Evolutionary conservation across 2,113 vertebrate genomes (phyloP).

Genomic region (Thamnophis sirtalis): DNA sequence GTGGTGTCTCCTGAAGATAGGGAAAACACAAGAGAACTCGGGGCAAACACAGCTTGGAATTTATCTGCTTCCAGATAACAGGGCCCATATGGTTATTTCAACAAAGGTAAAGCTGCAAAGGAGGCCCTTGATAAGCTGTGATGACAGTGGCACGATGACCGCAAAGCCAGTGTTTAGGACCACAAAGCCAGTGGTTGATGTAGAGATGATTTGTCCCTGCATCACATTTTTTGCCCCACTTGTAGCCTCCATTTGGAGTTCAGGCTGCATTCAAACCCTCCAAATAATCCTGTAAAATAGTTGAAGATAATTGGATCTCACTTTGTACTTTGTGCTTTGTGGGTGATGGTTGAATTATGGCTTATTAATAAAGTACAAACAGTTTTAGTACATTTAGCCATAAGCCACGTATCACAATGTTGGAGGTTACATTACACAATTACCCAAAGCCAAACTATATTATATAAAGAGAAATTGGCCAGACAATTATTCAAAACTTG

Average conservation of each 20-base stretch:
- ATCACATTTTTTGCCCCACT: background rate
- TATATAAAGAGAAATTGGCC: background rate
- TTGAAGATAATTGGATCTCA: background rate
- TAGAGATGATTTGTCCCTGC: background rate
- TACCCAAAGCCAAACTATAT: background rate
- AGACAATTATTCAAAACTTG: background rate
- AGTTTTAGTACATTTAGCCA: background rate
- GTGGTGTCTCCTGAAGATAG: conserved; percentile 34
- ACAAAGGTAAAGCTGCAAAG: background rate
- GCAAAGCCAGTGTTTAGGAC: background rate
- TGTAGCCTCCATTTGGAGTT: background rate
- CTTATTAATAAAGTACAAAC: background rate
- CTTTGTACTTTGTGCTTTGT: background rate
- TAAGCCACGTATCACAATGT: background rate
- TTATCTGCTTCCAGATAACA: conserved; percentile 45
- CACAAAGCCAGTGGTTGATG: background rate
- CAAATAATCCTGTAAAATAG: background rate
- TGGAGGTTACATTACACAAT: background rate
- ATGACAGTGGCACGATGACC: background rate
- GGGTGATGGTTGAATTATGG: background rate
- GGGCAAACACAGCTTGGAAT: conserved; percentile 31
- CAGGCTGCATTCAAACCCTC: background rate
- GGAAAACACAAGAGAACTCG: conserved; percentile 32
- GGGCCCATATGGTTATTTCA: conserved; percentile 22
- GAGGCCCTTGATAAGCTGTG: background rate